These are phyloP conservation scores for Epizoanthus stellaris DNA, from an alignment of 92 coral and sea anemone genomes.

Conservation along the genomic window DNA sequence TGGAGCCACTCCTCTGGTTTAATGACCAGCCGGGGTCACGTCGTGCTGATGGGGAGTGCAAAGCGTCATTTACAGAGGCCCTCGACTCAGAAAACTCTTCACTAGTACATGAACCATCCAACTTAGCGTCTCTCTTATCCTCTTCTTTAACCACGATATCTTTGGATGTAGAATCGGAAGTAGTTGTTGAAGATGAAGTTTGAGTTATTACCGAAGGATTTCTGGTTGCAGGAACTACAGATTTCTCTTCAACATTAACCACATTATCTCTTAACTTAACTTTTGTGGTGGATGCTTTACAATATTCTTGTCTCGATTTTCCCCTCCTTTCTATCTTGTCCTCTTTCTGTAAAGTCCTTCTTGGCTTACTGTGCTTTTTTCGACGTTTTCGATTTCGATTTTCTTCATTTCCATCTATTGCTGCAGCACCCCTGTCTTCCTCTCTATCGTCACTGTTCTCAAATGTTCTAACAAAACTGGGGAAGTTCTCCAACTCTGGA, in stretches of 20 bases:
- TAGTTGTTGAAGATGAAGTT: neutral
- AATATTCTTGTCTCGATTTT: neutral
- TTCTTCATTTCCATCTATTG: neutral
- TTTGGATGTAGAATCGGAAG: neutral
- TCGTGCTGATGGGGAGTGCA: neutral
- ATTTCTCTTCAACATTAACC: neutral
- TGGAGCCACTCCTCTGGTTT: neutral
- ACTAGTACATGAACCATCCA: neutral
- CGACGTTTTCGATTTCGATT: neutral
- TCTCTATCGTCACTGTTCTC: neutral
- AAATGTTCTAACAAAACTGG: constrained; percentile 17
- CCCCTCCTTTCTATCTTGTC: neutral
- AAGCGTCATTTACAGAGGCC: neutral
- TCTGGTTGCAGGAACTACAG: neutral
- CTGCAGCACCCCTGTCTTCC: neutral
- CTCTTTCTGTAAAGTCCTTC: neutral
- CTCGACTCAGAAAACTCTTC: neutral
- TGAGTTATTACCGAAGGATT: neutral
- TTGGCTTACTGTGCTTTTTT: neutral
- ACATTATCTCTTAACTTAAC: neutral
- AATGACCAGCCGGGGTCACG: neutral
- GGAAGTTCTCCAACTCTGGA: constrained; percentile 47
- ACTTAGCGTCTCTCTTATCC: neutral
- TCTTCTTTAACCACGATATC: neutral
- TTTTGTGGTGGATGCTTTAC: neutral